Conservation (phyloP, 2,888 invertebrate species). For the Papilio gigon region DNA sequence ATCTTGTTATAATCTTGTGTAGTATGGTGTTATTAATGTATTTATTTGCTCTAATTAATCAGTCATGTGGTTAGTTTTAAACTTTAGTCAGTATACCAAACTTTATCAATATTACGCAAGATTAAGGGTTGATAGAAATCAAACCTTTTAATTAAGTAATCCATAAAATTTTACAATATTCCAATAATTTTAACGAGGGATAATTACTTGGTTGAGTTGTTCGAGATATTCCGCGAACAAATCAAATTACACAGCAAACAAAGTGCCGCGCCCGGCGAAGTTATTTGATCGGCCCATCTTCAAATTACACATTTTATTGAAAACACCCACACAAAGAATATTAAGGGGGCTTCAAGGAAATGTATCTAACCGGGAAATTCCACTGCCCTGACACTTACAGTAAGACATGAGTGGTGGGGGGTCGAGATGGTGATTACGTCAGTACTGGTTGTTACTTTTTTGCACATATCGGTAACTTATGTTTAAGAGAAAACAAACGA, state of each 20-base stretch:
- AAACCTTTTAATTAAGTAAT: conserved; percentile 2
- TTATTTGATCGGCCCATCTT: conserved; percentile 40
- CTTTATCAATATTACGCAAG: not conserved
- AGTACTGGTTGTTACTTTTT: too few relatives aligned
- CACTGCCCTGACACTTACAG: not conserved
- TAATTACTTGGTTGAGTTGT: conserved; percentile 29
- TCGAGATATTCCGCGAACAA: conserved; percentile 30
- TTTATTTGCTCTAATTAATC: too few relatives aligned
- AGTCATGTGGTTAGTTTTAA: not conserved
- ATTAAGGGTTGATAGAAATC: too few relatives aligned
- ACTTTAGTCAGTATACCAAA: not conserved
- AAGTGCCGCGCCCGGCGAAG: conserved; percentile 36
- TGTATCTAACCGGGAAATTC: not conserved
- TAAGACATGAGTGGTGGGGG: too few relatives aligned
- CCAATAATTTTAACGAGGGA: conserved; percentile 16
- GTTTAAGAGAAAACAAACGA: too few relatives aligned
- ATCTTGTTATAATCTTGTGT: too few relatives aligned
- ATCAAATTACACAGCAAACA: conserved; percentile 38
- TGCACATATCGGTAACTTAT: too few relatives aligned
- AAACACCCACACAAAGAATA: conserved; percentile 27
- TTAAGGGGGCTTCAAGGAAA: conserved; percentile 30
- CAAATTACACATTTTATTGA: conserved; percentile 34
- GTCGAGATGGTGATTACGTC: too few relatives aligned
- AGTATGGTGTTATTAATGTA: too few relatives aligned
- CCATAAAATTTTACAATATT: conserved; percentile 26